Evolutionary conservation across 2,888 invertebrate genomes (phyloP), one percentile per base, ranked within the genome.

Genomic region (Argyresthia albistria): DNA sequence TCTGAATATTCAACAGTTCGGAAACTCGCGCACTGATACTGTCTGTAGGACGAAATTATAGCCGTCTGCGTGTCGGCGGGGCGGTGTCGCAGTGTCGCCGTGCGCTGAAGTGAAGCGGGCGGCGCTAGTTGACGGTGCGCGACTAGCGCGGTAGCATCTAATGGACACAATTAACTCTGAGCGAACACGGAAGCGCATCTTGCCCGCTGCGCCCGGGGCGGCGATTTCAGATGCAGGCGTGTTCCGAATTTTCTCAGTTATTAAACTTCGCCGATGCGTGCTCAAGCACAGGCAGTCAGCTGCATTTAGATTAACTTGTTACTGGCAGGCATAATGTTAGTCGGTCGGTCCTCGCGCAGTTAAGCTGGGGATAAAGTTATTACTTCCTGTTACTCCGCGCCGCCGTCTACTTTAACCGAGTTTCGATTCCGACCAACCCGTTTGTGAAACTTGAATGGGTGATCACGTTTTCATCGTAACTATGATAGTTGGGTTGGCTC

Each of bases 281-380:
- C 70, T 75, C 71, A 76, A 67, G 73, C 73, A 59, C 73, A 35
- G 43, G 77, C 76, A 82, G 79, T 73, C 74, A 73, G 79, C 69
- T 79, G 80, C 80, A 84, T 87, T 86, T 82, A 84, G 80, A 86
- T 86, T 82, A 84, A 84, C 81, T 86, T 86, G 86, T 84, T 83
- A 84, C 81, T 78, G 72, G 80, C 83, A 84, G 82, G 76, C 84
- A 83, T 80, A 81, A 82, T 84, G 84, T 82, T 83, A 80, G 82
- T 80, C 73, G 79, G 82, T 69, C 80, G 75, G 77, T 80, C 77
- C 75, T 79, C 76, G 73, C 69, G 64, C 75, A 78, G 82, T 78
- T 77, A 74, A 78, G 75, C 78, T 73, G 60, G 66, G 75, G 76
- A 83, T 81, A 79, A 86, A 86, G 82, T 86, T 86, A 86, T 83